phyloP scores from a whole-genome alignment of 2,113 vertebrate species.

The Hippocampus guttulatus region DNA sequence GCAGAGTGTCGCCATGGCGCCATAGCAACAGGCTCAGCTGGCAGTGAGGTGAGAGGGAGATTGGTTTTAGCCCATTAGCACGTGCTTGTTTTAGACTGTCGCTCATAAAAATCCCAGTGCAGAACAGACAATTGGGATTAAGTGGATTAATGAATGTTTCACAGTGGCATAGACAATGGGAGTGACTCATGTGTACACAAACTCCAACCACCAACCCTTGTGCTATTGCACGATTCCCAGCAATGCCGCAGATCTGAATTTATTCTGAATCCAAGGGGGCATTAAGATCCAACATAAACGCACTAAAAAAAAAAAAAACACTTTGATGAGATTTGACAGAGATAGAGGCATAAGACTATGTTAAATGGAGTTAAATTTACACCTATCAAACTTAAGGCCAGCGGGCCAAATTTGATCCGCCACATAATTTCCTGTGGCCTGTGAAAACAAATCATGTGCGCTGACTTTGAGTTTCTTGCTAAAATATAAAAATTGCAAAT shows the following conservation, averaged over 20 bases:
- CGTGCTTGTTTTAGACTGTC: constrained; percentile 10
- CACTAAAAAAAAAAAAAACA: background rate
- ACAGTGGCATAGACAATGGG: constrained; percentile 13
- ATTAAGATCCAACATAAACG: background rate
- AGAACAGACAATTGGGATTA: constrained; percentile 18
- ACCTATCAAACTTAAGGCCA: too few relatives aligned
- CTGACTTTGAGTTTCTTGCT: too few relatives aligned
- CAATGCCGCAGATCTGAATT: background rate
- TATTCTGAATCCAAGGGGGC: too few relatives aligned
- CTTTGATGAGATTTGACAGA: background rate
- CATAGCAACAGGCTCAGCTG: constrained; percentile 54
- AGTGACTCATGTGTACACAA: background rate
- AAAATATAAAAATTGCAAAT: too few relatives aligned
- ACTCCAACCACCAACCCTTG: background rate
- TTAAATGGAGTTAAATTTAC: background rate
- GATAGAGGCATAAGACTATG: background rate
- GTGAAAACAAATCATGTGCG: too few relatives aligned
- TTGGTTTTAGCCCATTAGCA: background rate
- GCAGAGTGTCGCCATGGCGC: constrained; percentile 41
- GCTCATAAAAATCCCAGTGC: constrained; percentile 32
- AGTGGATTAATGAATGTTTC: constrained; percentile 31
- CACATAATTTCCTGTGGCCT: too few relatives aligned
- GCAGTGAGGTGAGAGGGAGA: constrained; percentile 26
- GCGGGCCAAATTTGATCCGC: too few relatives aligned
- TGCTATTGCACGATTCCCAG: background rate